These are phyloP conservation scores for Cryptus viduatorius DNA, from an alignment of 2,888 invertebrate species.

Conservation along the genomic window DNA sequence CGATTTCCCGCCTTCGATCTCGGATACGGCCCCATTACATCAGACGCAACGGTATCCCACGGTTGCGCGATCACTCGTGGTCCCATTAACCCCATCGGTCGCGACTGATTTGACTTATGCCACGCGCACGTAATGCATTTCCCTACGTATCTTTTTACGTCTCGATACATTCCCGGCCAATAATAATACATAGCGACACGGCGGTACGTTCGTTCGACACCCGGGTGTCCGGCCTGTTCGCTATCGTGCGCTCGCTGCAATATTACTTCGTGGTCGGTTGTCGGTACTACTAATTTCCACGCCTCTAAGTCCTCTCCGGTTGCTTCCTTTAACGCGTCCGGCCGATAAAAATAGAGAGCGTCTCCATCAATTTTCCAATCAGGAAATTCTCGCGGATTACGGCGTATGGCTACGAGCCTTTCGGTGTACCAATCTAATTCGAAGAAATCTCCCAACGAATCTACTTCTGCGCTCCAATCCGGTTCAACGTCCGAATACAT, in stretches of 20 bases:
- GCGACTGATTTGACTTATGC: slow-evolving; percentile 47
- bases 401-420: slow-evolving; percentile 8
- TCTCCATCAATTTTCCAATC: slow-evolving; percentile 53
- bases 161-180: slow-evolving; percentile 69
- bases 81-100: slow-evolving; percentile 63
- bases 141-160: slow-evolving; percentile 65
- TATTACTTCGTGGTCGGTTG: slow-evolving; percentile 17
- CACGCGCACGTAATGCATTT: slow-evolving; percentile 67
- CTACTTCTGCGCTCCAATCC: neutral
- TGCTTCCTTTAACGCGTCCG: slow-evolving; percentile 52
- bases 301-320: slow-evolving; percentile 58
- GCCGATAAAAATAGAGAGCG: slow-evolving; percentile 52
- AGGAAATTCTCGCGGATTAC: slow-evolving; percentile 4
- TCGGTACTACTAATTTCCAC: slow-evolving; percentile 69
- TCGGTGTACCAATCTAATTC: slow-evolving; percentile 15
- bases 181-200: slow-evolving; percentile 56
- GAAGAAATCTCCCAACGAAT: neutral
- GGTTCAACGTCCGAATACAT: slow-evolving; percentile 44
- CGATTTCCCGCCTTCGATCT: slow-evolving; percentile 3
- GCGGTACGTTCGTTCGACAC: slow-evolving; percentile 59
- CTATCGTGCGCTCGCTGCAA: slow-evolving; percentile 38
- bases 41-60: slow-evolving; percentile 27
- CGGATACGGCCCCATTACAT: no score
- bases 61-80: slow-evolving; percentile 22
- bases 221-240: slow-evolving; percentile 68